Evolutionary conservation across 2,113 vertebrate species (phyloP), one percentile per base, ranked within the genome.

Genomic region (Atherinomorus stipes): DNA sequence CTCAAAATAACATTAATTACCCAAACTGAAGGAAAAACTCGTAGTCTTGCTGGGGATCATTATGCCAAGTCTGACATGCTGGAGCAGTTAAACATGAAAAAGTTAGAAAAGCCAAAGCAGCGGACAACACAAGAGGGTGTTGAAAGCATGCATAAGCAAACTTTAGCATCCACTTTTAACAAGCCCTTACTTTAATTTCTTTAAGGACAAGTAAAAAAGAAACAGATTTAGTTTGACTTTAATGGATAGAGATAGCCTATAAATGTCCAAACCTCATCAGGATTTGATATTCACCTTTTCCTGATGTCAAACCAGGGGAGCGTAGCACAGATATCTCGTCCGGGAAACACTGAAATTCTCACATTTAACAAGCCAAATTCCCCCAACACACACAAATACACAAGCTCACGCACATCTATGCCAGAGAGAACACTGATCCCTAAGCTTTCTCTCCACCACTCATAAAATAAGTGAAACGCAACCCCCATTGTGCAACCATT

Each of bases 401-500:
- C 65, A 73, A 15, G 1, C 59, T 40, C 44, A 58, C 70, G 70
- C 79, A 58, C 64, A 63, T 62, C 63, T 23, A 23, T 68, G 69
- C 75, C 75, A 74, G 63, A 34, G 51, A 68, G 63, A 78, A 62
- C 68, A 49, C 67, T 25, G 60, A 83, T 66, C 57, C 23, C 68
- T 40, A 38, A 60, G 63, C 53, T 57, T 72, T 71, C 71, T 74
- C 80, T 65, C 45, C 62, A 74, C 73, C 37, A 47, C 89, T 81
- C 86, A 80, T 90, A 87, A 92, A 91, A 88, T 57, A 71, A 81
- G 83, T 83, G 78, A 89, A 90, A 90, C 72, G 83, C 77, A 89
- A 87, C 73, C 74, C 79, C 71, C 67, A 59, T 90, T 90, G 87
- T 85, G 83, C 81, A 91, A 87, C 78, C 82, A 83, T 87, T 86